Evolutionary conservation across 2,797 vertebrate species (phyloP).

Genomic region (Falco concolor): DNA sequence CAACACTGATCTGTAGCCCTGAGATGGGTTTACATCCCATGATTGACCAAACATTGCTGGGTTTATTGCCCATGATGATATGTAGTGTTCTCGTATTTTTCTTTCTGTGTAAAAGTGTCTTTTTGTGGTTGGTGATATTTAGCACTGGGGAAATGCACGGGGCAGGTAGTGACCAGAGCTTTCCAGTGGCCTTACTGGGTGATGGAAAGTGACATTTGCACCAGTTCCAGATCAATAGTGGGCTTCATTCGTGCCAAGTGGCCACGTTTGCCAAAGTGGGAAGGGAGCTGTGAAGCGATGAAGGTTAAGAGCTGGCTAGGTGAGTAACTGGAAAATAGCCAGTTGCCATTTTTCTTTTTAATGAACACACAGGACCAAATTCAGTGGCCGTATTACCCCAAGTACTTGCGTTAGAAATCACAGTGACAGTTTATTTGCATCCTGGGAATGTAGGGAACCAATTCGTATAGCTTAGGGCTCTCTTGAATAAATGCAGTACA

Average conservation of each 20-base stretch:
- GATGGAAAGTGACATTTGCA: background rate
- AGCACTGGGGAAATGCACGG: rapidly evolving
- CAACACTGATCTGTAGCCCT: background rate
- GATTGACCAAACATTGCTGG: slow-evolving; percentile 19
- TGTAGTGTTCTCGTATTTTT: background rate
- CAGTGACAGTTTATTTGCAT: background rate
- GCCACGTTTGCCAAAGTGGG: background rate
- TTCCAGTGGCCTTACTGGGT: background rate
- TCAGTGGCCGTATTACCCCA: background rate
- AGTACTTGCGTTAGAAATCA: background rate
- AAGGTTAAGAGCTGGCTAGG: background rate
- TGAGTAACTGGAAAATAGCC: background rate
- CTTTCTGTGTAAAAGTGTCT: background rate
- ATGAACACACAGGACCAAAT: background rate
- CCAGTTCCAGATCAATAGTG: background rate
- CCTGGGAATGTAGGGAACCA: background rate
- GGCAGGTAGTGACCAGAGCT: background rate
- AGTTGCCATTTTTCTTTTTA: background rate
- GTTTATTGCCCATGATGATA: background rate
- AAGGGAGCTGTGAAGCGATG: background rate
- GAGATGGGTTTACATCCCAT: background rate
- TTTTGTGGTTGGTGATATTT: background rate
- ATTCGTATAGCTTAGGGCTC: background rate
- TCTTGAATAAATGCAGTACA: background rate
- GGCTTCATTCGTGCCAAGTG: background rate